Conservation (phyloP, 2,888 invertebrate species). For the Volucella bombylans region DNA sequence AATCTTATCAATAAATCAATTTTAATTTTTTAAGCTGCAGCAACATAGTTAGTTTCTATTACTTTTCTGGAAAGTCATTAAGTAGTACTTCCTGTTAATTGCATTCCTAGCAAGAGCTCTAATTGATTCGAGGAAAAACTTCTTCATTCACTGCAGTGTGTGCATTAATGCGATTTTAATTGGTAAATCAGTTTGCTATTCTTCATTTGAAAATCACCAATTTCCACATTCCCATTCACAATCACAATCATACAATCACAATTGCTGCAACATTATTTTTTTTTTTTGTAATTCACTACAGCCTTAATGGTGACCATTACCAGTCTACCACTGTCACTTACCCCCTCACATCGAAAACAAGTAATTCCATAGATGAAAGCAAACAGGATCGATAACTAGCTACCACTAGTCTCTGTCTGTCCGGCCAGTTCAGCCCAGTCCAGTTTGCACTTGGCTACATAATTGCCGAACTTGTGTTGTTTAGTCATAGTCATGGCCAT, state of each 20-base stretch:
- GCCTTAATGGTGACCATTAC: background rate
- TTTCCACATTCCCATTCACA: no score
- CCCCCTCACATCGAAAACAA: slow-evolving; percentile 2
- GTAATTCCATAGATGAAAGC: slow-evolving; percentile 48
- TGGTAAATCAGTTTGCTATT: slow-evolving; percentile 5
- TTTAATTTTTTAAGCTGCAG: no score
- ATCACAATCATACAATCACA: no score
- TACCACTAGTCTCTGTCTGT: background rate
- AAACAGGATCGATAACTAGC: slow-evolving; percentile 19
- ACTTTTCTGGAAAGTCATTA: no score
- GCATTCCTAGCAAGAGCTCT: no score
- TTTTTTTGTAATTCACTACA: no score
- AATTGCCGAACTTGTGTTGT: slow-evolving; percentile 38
- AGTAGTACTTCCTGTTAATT: no score
- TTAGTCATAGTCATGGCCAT: slow-evolving; percentile 46
- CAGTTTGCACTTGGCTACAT: slow-evolving; percentile 33
- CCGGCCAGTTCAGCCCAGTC: background rate
- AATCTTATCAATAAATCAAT: no score
- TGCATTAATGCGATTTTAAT: background rate
- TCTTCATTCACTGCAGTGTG: no score
- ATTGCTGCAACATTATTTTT: no score
- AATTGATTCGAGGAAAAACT: no score
- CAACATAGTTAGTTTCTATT: no score
- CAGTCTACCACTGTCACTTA: background rate
- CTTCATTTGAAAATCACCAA: background rate